Percentiles rank a stretch among this genome's conserved stretches.
Conservation (phyloP, 2,113 vertebrate genomes). For the Dascyllus trimaculatus region DNA sequence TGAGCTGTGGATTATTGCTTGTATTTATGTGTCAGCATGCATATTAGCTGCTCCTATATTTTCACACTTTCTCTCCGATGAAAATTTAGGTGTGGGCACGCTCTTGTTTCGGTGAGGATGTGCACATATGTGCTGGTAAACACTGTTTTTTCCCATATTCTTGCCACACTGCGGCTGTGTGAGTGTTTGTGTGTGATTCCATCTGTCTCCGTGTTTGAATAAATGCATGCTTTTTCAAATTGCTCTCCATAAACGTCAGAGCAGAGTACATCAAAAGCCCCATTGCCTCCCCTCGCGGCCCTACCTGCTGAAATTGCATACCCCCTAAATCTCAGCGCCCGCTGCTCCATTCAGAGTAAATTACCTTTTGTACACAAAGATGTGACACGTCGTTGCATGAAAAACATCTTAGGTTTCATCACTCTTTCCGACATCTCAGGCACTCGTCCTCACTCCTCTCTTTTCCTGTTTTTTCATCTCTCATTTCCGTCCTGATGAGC, state of each 20-base stretch:
- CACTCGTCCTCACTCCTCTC: constrained; percentile 22
- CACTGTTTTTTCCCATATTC: constrained; percentile 8
- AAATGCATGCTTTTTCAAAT: constrained; percentile 52
- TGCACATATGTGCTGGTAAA: constrained; percentile 2
- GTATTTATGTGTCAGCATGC: not conserved
- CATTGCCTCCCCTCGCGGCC: constrained; percentile 25
- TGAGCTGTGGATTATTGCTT: not conserved
- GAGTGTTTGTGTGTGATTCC: constrained; percentile 33
- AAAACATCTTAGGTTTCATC: constrained; percentile 74
- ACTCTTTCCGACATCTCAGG: constrained; percentile 39
- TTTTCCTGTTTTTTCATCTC: constrained; percentile 37
- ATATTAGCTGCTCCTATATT: not conserved
- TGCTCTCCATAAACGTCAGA: constrained; percentile 63
- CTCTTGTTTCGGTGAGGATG: constrained; percentile 16
- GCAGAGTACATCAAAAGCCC: constrained; percentile 63
- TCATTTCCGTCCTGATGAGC: constrained; percentile 63
- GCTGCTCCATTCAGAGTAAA: constrained; percentile 64
- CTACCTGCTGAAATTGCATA: constrained; percentile 57
- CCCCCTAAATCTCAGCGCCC: constrained; percentile 48
- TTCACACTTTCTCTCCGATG: not conserved
- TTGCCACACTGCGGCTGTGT: not conserved
- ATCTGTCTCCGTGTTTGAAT: constrained; percentile 60
- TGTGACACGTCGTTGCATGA: constrained; percentile 64
- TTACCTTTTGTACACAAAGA: constrained; percentile 71
- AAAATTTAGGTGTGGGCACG: not conserved